A percentile compares a stretch with the other conserved stretches of the same genome.
phyloP scores from a whole-genome alignment of 2,888 invertebrate genomes.

The Cacoxenus indagator region DNA sequence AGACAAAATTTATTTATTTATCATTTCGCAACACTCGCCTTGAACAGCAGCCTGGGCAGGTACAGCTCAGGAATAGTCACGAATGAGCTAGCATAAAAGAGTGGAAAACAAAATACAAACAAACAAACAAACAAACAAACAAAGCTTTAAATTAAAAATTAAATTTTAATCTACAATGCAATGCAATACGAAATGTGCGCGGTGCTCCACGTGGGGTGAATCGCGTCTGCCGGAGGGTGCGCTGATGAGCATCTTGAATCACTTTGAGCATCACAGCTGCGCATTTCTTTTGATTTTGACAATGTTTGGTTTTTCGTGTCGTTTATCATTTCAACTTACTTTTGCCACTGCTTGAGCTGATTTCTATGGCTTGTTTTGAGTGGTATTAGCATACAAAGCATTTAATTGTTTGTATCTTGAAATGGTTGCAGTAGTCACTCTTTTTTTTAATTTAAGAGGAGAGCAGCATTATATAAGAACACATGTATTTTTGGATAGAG shows the following conservation, averaged over 20 bases:
- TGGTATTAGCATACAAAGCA: slow-evolving; percentile 24
- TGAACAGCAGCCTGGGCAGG: neutral
- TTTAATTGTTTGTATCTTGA: neutral
- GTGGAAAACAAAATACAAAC: slow-evolving; percentile 27
- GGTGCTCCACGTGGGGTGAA: slow-evolving; percentile 37
- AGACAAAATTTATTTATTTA: slow-evolving; percentile 33
- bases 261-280: neutral
- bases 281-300: slow-evolving; percentile 1
- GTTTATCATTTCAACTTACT: neutral
- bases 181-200: no score
- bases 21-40: slow-evolving; percentile 32
- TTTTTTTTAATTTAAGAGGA: no score
- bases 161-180: slow-evolving; percentile 62
- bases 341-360: slow-evolving; percentile 42
- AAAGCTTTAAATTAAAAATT: slow-evolving; percentile 67
- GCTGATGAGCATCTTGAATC: neutral
- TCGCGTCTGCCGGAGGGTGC: slow-evolving; percentile 31
- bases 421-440: neutral
- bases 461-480: no score
- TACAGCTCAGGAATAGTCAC: no score
- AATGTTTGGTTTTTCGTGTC: slow-evolving; percentile 42
- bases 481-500: no score
- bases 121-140: slow-evolving; percentile 61
- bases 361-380: neutral
- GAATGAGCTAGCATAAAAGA: no score